These are phyloP conservation scores for Saguinus imperator DNA, from an alignment of 2,113 vertebrate genomes.

Conservation along the genomic window DNA sequence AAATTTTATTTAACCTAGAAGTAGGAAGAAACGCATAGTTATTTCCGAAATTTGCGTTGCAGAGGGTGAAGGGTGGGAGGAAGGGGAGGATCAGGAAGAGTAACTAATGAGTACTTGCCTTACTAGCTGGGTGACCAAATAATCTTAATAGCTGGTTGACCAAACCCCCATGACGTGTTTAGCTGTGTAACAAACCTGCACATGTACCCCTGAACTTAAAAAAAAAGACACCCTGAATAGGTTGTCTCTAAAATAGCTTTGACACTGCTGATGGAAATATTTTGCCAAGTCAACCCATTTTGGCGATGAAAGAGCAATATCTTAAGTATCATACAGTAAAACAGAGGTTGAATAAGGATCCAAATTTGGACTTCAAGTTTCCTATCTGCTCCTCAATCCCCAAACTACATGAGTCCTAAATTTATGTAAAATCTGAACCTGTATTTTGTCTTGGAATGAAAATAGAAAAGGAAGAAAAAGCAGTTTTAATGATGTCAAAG, in stretches of 20 bases:
- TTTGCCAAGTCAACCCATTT: conserved; percentile 50
- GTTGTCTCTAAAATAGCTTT: conserved; percentile 25
- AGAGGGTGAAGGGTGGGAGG: too few species aligned
- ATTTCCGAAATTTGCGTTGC: conserved; percentile 3
- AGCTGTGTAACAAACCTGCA: too few species aligned
- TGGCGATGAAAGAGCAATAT: conserved; percentile 36
- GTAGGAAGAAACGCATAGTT: background rate
- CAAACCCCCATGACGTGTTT: too few species aligned
- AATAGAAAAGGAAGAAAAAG: conserved; percentile 5
- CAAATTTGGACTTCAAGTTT: conserved; percentile 41
- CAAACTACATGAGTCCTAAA: conserved; percentile 47
- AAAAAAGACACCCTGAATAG: background rate
- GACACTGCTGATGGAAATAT: conserved; percentile 27
- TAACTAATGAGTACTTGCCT: too few species aligned
- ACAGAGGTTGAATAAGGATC: conserved; percentile 33
- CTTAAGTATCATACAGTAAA: conserved; percentile 46
- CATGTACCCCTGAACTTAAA: too few species aligned
- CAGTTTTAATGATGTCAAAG: conserved; percentile 32
- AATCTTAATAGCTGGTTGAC: too few species aligned
- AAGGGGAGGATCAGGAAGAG: too few species aligned
- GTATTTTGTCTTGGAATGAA: conserved; percentile 58
- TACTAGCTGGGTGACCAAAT: too few species aligned
- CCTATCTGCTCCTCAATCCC: conserved; percentile 60
- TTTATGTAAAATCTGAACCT: conserved; percentile 56
- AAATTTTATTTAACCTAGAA: background rate